These are phyloP conservation scores for Pocota personata DNA, from an alignment of 2,888 invertebrate species.

Conservation along the genomic window DNA sequence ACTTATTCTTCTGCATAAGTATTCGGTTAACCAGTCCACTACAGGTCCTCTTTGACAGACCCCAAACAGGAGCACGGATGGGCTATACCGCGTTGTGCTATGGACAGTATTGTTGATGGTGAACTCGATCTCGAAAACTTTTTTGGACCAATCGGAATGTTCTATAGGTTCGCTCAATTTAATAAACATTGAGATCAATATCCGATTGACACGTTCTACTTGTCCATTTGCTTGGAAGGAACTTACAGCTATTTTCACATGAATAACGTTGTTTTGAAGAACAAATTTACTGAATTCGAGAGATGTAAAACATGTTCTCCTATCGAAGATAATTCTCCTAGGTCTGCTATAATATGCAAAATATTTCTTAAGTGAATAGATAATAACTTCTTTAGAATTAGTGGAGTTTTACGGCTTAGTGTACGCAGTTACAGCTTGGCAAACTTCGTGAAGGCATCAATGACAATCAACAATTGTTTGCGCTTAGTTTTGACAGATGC, in stretches of 20 bases:
- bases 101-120: not conserved
- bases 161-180: slow-evolving; percentile 43
- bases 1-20: not conserved
- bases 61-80: not conserved
- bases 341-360: too few relatives aligned
- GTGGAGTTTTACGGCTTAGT: slow-evolving; percentile 12
- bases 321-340: too few relatives aligned
- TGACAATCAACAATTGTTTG: too few relatives aligned
- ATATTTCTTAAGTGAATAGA: slow-evolving; percentile 41
- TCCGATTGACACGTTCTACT: slow-evolving; percentile 7
- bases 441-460: slow-evolving; percentile 41
- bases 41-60: not conserved
- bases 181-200: slow-evolving; percentile 22
- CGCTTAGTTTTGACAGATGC: too few relatives aligned
- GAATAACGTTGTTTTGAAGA: not conserved
- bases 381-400: slow-evolving; percentile 11
- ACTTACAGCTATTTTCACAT: not conserved
- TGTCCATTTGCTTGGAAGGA: slow-evolving; percentile 40
- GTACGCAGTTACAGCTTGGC: slow-evolving; percentile 40
- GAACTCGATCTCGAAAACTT: too few relatives aligned
- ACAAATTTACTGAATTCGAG: slow-evolving; percentile 11
- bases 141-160: slow-evolving; percentile 12
- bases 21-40: too few relatives aligned
- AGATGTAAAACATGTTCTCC: too few relatives aligned
- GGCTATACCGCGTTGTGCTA: not conserved